Evolutionary conservation across 2,888 invertebrate genomes (phyloP).

Genomic region (Elgonia sp.): DNA sequence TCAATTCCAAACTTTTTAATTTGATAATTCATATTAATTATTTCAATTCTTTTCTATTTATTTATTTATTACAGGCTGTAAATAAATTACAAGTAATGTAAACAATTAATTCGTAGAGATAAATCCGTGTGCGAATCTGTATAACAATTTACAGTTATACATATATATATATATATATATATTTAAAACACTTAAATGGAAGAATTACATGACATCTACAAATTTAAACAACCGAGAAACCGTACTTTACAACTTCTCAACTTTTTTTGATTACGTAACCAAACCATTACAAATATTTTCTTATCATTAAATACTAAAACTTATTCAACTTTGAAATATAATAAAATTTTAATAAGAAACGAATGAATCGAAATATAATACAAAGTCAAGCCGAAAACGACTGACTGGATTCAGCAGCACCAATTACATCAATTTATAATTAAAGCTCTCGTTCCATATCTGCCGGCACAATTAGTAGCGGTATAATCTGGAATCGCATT

Average conservation of each 20-base stretch:
- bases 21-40: too few species aligned
- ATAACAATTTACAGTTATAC: too few species aligned
- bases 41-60: too few species aligned
- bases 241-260: not conserved
- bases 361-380: not conserved
- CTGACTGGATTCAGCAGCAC: constrained; percentile 2
- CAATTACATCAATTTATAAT: constrained; percentile 33
- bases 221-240: too few species aligned
- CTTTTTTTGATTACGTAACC: not conserved
- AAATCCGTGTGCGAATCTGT: too few species aligned
- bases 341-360: not conserved
- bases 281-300: not conserved
- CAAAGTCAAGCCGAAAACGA: not conserved
- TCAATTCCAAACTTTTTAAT: too few species aligned
- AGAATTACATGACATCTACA: too few species aligned
- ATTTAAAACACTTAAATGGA: too few species aligned
- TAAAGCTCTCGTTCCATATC: constrained; percentile 4
- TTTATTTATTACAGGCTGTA: too few species aligned
- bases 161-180: too few species aligned
- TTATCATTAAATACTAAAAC: not conserved
- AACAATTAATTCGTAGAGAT: too few species aligned
- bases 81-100: too few species aligned
- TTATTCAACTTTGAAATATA: not conserved
- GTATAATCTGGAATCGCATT: constrained; percentile 25
- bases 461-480: constrained; percentile 13